Conservation (phyloP, 2,888 invertebrate genomes). For the Loripinus fragilis region DNA sequence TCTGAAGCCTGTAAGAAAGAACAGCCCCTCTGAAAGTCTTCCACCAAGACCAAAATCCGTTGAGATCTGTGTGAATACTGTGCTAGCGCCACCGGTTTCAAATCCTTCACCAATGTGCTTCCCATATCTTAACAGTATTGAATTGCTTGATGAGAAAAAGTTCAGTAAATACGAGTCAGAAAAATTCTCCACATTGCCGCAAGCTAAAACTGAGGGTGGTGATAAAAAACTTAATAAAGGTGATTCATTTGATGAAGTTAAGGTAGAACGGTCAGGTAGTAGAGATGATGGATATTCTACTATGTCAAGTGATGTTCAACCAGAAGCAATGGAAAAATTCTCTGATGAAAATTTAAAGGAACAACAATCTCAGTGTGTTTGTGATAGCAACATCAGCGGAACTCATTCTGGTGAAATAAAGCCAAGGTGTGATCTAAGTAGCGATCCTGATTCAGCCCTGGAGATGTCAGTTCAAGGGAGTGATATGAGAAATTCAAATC, state of each 20-base stretch:
- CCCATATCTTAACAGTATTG: neutral
- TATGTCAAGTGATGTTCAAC: constrained; percentile 79
- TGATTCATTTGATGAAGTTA: constrained; percentile 52
- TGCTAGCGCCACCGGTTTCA: constrained; percentile 23
- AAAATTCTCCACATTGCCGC: constrained; percentile 11
- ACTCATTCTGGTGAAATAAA: neutral
- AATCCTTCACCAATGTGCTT: neutral
- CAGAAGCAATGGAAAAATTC: constrained; percentile 74
- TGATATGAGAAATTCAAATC: constrained; percentile 64
- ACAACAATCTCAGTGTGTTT: neutral
- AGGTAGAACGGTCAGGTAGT: constrained; percentile 77
- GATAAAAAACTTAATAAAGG: constrained; percentile 4
- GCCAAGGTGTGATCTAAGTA: constrained; percentile 33
- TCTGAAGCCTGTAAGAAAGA: constrained; percentile 50
- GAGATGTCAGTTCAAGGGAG: constrained; percentile 68
- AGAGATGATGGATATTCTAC: constrained; percentile 80
- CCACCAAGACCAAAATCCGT: constrained; percentile 47
- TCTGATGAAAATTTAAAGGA: constrained; percentile 61
- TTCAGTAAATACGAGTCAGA: neutral
- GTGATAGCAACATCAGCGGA: neutral
- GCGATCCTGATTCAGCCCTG: constrained; percentile 63
- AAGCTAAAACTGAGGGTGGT: neutral
- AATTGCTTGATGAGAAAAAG: neutral
- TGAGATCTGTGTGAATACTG: constrained; percentile 57
- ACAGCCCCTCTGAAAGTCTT: constrained; percentile 22